Evolutionary conservation across 2,797 vertebrate species (phyloP).

Genomic region (Lepilemur septentrionalis): DNA sequence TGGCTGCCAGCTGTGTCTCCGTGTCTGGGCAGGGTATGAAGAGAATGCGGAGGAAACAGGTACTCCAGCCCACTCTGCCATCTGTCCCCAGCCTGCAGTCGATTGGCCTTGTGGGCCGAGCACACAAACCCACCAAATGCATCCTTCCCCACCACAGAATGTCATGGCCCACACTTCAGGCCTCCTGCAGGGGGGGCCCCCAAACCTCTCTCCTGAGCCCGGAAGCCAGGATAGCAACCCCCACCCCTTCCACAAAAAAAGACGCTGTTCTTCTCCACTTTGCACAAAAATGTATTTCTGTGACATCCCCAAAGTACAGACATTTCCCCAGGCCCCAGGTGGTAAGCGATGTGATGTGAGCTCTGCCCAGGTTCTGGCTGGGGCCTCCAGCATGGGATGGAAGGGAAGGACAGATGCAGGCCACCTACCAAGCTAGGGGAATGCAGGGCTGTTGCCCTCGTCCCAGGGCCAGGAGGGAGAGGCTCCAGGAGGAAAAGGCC

Average conservation of each 20-base stretch:
- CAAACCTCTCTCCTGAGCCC: background rate
- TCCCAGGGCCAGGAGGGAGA: background rate
- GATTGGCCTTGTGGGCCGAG: fast-evolving
- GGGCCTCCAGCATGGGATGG: background rate
- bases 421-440: background rate
- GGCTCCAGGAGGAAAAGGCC: background rate
- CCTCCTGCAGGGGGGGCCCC: fast-evolving
- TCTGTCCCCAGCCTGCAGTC: background rate
- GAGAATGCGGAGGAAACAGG: background rate
- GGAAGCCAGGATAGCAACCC: background rate
- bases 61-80: background rate
- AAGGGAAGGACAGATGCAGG: background rate
- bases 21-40: background rate
- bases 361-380: slow-evolving; percentile 43
- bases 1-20: background rate
- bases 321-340: slow-evolving; percentile 37
- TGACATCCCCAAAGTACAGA: slow-evolving; percentile 76
- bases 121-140: background rate
- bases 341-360: slow-evolving; percentile 46
- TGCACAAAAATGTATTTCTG: slow-evolving; percentile 82
- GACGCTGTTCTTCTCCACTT: slow-evolving; percentile 66
- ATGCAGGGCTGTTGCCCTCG: background rate
- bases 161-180: too few relatives aligned
- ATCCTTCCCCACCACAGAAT: too few relatives aligned
- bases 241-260: slow-evolving; percentile 20